Conservation (phyloP, 1,140 invertebrate genomes). For the Lasaia peninsularis region DNA sequence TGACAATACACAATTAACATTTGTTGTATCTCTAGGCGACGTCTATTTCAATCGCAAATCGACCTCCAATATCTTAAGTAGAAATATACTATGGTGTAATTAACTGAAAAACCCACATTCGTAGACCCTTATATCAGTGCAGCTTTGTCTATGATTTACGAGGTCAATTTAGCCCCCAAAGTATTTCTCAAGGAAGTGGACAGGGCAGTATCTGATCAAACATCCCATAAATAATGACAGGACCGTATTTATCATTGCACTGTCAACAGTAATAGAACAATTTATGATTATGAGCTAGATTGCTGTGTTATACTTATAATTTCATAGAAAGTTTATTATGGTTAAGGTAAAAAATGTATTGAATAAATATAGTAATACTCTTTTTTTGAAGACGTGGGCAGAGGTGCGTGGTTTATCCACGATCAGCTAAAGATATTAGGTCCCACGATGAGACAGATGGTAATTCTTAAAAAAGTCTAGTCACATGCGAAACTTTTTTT, state of each 20-base stretch:
- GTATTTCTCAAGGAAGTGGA: slow-evolving; percentile 46
- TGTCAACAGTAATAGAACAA: slow-evolving; percentile 46
- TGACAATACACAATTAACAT: too few species aligned
- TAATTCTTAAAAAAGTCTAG: too few species aligned
- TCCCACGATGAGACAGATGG: too few species aligned
- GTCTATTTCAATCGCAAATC: not conserved
- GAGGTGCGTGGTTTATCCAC: too few species aligned
- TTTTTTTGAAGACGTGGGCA: too few species aligned
- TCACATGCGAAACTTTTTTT: too few species aligned
- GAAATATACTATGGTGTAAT: slow-evolving; percentile 23
- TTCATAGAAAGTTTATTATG: too few species aligned
- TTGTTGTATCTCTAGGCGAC: not conserved
- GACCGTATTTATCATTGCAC: slow-evolving; percentile 61
- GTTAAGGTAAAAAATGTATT: too few species aligned
- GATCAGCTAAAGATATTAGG: too few species aligned
- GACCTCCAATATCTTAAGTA: not conserved
- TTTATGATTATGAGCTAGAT: slow-evolving; percentile 44
- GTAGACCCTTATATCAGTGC: slow-evolving; percentile 34
- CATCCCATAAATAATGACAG: slow-evolving; percentile 61
- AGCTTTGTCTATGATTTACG: slow-evolving; percentile 55
- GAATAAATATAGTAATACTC: too few species aligned
- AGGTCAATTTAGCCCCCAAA: slow-evolving; percentile 55
- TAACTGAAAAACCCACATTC: slow-evolving; percentile 37
- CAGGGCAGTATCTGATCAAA: slow-evolving; percentile 66
- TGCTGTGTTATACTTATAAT: too few species aligned